Evolutionary conservation across 1,140 invertebrate genomes (phyloP), one percentile per base, ranked within the genome.

Genomic region (Orius insidiosus): DNA sequence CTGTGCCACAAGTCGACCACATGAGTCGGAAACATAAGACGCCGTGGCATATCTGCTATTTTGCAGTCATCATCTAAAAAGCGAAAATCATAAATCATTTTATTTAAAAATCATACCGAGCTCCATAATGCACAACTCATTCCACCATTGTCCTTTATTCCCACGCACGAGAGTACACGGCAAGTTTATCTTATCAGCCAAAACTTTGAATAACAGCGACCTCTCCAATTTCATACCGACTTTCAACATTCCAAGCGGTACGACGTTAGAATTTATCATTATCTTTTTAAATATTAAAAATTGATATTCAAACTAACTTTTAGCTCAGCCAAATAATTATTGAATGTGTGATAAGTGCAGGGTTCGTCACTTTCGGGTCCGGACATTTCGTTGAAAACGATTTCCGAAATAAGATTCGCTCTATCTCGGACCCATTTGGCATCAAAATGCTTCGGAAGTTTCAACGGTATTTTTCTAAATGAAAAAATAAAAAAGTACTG

Each of bases 151-250:
- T 0, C 70, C 66, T 33, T 69, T 66, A 13, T 64, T 54, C 0
- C 65, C 63, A 3, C 75, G 64, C 31, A 65, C 58, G 33, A 80
- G 52, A 1, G 68, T 64, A 19, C 67, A 67, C 0, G 76, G 74
- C 32, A 80, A 48, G 0, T 68, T 68, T 13, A 76, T 57, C 45
- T 66, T 63, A 55, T 80, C 76, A 0, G 75, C 74, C 13, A 78
- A 53, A 11, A 66, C 67, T 59, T 80, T 78, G 59, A 75, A 78
- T n/a, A 80, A 63, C 1, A 78, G 24, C 0, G 75, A 70, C 5
- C 75, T 60, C 53, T 78, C 75, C 2, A 78, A 58, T 15, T 66
- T 62, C 0, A 71, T 69, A 1, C 75, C 76, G 5, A 69, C 65
- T n/a, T 61, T 61, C 15, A 79, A 54, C 47, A 56, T 57, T 1